These are phyloP conservation scores for Acanthosepion esculentum DNA, from an alignment of 2,888 invertebrate genomes.

Conservation along the genomic window DNA sequence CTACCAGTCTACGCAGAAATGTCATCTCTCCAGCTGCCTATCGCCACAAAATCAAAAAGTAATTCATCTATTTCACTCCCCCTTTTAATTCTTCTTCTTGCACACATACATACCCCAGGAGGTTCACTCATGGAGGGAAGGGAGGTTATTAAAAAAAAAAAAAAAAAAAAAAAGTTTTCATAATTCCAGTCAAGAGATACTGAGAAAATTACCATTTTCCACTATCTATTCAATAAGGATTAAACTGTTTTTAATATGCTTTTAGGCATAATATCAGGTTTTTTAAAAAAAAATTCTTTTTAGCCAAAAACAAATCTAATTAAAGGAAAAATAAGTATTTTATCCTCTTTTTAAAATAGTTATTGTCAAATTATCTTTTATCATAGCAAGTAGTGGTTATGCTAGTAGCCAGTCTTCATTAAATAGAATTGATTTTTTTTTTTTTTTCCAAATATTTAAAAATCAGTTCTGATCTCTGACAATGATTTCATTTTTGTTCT, in stretches of 20 bases:
- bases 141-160: background rate
- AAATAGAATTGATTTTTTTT: background rate
- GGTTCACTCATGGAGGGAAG: background rate
- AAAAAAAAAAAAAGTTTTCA: background rate
- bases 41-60: conserved; percentile 37
- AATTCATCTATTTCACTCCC: background rate
- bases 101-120: background rate
- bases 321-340: too few species aligned
- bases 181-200: too few species aligned
- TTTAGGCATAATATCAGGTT: too few species aligned
- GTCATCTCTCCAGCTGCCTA: background rate
- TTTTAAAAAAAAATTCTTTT: too few species aligned
- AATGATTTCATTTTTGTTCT: too few species aligned
- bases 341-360: too few species aligned
- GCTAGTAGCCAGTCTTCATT: background rate
- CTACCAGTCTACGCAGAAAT: background rate
- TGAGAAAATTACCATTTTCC: too few species aligned
- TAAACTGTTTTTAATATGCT: too few species aligned
- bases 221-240: too few species aligned
- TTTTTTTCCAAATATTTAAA: background rate
- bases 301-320: too few species aligned
- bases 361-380: too few species aligned
- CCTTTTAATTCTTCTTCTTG: background rate
- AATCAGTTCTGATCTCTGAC: background rate
- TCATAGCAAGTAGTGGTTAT: background rate